A percentile compares a stretch with the other conserved stretches of the same genome.
phyloP scores from a whole-genome alignment of 2,797 vertebrate genomes.

The Gymnopithys bicolor region DNA sequence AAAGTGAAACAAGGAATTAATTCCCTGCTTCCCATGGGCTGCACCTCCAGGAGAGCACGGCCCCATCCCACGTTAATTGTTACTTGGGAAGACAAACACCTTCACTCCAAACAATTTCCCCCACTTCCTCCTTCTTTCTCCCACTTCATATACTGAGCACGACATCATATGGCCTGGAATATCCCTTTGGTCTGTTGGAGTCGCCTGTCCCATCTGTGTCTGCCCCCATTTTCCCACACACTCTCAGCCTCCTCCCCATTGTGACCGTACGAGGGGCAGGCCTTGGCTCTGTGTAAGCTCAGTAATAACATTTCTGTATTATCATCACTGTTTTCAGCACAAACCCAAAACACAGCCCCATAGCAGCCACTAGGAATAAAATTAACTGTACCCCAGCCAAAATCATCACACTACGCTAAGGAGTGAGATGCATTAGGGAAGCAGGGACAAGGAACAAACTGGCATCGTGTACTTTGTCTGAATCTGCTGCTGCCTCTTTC shows the following conservation, averaged over 20 bases:
- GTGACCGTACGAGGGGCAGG: neutral
- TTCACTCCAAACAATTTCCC: neutral
- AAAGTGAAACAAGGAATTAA: neutral
- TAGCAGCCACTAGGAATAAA: neutral
- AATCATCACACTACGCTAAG: fast-evolving
- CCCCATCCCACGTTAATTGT: neutral
- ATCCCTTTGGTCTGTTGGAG: neutral
- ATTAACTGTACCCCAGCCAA: neutral
- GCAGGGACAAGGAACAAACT: neutral
- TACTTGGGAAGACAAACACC: fast-evolving
- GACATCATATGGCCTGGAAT: neutral
- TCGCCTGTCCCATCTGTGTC: neutral
- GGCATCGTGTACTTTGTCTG: fast-evolving
- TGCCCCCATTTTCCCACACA: neutral
- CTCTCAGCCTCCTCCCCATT: neutral
- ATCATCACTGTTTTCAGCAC: neutral
- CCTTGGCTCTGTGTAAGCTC: neutral
- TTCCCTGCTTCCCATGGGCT: neutral
- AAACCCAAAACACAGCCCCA: neutral
- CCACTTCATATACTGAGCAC: fast-evolving
- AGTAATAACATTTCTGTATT: neutral
- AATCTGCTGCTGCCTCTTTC: neutral
- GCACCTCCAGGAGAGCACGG: neutral
- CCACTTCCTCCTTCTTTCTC: neutral
- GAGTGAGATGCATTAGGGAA: neutral